Conservation (phyloP, 2,888 invertebrate genomes). For the Spodoptera littoralis region DNA sequence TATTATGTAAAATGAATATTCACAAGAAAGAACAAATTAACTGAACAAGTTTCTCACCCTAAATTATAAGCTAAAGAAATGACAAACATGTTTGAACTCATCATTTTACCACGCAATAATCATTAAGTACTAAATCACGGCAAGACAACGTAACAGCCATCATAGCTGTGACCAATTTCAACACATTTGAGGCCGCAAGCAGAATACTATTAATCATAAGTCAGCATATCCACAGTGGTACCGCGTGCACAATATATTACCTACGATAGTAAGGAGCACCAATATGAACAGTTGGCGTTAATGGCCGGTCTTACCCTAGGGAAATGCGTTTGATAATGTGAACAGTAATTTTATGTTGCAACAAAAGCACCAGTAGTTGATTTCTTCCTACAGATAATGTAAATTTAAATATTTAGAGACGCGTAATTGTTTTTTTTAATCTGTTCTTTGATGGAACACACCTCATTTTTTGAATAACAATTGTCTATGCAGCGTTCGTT, state of each 20-base stretch:
- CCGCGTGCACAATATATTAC: conserved; percentile 75
- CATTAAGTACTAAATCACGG: conserved; percentile 48
- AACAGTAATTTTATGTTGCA: conserved; percentile 84
- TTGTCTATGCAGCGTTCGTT: conserved; percentile 26
- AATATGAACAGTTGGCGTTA: conserved; percentile 86
- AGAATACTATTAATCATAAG: conserved; percentile 70
- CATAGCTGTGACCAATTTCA: conserved; percentile 66
- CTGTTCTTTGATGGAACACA: conserved; percentile 49
- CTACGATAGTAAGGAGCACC: conserved; percentile 68
- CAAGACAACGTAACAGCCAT: conserved; percentile 55
- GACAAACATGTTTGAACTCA: conserved; percentile 32
- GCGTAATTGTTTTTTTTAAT: conserved; percentile 55
- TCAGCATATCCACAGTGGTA: conserved; percentile 64
- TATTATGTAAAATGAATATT: too few species aligned
- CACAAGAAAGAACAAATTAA: too few species aligned
- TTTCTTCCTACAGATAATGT: conserved; percentile 61
- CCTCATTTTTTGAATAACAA: conserved; percentile 47
- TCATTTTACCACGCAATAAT: conserved; percentile 50
- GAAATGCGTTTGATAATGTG: conserved; percentile 83
- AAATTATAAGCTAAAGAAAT: conserved; percentile 24
- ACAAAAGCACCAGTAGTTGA: conserved; percentile 72
- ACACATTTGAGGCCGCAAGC: conserved; percentile 68
- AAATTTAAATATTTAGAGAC: conserved; percentile 62
- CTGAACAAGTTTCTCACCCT: neutral
- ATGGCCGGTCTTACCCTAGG: conserved; percentile 83